A percentile compares a stretch with the other conserved stretches of the same genome.
These are phyloP conservation scores for Shinisaurus crocodilurus DNA, from an alignment of 2,113 vertebrate species.

Conservation along the genomic window DNA sequence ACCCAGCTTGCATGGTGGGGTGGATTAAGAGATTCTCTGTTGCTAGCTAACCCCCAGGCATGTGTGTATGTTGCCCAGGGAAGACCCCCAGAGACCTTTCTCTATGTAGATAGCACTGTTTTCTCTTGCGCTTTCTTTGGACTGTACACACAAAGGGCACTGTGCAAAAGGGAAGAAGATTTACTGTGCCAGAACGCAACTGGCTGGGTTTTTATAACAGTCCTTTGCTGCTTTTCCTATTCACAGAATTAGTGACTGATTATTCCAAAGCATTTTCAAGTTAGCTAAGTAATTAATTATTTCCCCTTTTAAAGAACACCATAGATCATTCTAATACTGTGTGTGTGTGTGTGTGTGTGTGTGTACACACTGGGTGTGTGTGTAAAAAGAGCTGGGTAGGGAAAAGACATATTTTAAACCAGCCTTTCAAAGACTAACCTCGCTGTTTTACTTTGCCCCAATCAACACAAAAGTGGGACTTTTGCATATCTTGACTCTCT, in stretches of 20 bases:
- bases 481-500: neutral
- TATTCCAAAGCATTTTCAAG: neutral
- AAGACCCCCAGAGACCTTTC: constrained; percentile 22
- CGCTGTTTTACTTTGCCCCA: constrained; percentile 5
- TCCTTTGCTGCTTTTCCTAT: neutral
- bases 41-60: neutral
- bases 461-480: neutral
- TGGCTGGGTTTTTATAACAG: neutral
- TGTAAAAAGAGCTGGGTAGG: neutral
- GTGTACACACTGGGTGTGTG: neutral
- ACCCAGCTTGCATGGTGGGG: neutral
- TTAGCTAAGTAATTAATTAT: neutral
- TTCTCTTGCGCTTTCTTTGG: constrained; percentile 8
- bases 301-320: neutral
- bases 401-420: neutral
- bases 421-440: neutral
- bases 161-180: neutral
- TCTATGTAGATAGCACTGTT: constrained; percentile 16
- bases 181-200: accelerated
- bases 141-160: neutral
- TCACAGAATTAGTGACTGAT: neutral
- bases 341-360: neutral
- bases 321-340: constrained; percentile 10
- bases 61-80: neutral
- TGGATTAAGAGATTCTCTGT: neutral